phyloP scores from a whole-genome alignment of 2,888 invertebrate species.

The Yponomeuta cagnagella region DNA sequence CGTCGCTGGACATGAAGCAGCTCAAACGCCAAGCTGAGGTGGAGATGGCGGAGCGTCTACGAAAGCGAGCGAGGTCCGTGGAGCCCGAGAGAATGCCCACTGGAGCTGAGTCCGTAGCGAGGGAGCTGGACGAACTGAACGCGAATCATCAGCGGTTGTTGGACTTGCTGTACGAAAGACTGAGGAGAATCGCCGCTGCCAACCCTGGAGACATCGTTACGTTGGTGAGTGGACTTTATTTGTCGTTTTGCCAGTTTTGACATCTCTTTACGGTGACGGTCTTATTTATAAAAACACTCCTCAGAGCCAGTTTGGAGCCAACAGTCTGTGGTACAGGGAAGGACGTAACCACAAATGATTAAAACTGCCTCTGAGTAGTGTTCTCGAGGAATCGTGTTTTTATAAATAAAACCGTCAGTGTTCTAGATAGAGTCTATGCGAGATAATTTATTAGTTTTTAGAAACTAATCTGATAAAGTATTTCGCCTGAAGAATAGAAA shows the following conservation, averaged over 20 bases:
- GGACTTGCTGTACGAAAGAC: conserved; percentile 80
- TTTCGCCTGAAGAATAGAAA: too few species aligned
- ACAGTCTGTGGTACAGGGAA: not conserved
- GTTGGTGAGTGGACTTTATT: conserved; percentile 77
- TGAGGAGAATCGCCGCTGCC: conserved; percentile 80
- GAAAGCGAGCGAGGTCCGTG: conserved; percentile 40
- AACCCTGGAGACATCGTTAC: conserved; percentile 84
- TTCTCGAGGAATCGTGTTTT: too few species aligned
- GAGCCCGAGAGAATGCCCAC: conserved; percentile 44
- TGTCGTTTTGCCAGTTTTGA: conserved; percentile 9
- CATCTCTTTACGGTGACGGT: not conserved
- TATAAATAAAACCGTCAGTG: too few species aligned
- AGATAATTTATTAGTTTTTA: too few species aligned
- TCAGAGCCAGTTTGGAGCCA: not conserved
- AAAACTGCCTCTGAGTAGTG: not conserved
- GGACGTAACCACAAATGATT: not conserved
- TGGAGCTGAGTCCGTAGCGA: conserved; percentile 85
- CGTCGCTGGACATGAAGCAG: conserved; percentile 80
- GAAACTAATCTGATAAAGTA: too few species aligned
- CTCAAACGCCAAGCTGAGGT: conserved; percentile 59
- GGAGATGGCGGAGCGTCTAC: conserved; percentile 53
- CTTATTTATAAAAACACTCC: not conserved
- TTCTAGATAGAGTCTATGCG: too few species aligned
- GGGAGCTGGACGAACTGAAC: conserved; percentile 88
- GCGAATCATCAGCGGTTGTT: conserved; percentile 83